These are phyloP conservation scores for Mya arenaria DNA, from an alignment of 1,140 invertebrate genomes.

Conservation along the genomic window DNA sequence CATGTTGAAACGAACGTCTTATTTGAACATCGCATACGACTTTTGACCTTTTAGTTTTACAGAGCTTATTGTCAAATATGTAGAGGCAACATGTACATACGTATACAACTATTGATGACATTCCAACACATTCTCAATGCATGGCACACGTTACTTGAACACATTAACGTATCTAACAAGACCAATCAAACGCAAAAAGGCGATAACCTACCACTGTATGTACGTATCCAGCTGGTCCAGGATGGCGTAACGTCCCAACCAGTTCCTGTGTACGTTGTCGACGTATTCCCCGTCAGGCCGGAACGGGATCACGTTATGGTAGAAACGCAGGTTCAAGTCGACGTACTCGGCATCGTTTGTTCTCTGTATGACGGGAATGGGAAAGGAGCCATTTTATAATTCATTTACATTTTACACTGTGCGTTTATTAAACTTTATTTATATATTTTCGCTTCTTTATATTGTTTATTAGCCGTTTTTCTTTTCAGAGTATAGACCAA, in stretches of 20 bases:
- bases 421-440: too few species aligned
- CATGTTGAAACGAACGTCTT: too few species aligned
- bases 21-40: too few species aligned
- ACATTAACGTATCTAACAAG: background rate
- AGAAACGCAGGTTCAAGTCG: background rate
- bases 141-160: background rate
- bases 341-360: too few species aligned
- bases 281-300: background rate
- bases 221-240: background rate
- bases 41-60: too few species aligned
- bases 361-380: too few species aligned
- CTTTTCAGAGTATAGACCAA: too few species aligned
- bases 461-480: too few species aligned
- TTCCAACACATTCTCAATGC: background rate
- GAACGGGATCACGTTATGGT: background rate
- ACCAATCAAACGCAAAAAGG: background rate
- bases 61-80: background rate
- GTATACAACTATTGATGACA: background rate
- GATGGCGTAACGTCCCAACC: background rate
- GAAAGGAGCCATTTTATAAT: too few species aligned
- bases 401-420: too few species aligned
- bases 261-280: background rate
- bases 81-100: background rate
- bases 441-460: too few species aligned
- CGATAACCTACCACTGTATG: background rate